Evolutionary conservation across 2,888 invertebrate species (phyloP).

Genomic region (Drosophila subsilvestris): DNA sequence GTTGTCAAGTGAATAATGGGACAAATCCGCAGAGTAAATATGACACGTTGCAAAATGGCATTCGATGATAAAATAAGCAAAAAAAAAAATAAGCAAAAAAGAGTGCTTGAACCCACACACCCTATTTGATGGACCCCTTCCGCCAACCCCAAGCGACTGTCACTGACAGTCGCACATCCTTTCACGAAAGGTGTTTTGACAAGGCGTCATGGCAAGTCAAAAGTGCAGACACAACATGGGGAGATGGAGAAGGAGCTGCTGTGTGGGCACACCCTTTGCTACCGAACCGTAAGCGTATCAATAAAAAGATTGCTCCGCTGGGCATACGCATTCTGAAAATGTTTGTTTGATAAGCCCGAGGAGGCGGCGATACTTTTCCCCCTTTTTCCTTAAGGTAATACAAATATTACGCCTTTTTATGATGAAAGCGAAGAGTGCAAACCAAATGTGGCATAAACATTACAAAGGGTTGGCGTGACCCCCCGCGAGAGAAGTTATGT

Average conservation of each 20-base stretch:
- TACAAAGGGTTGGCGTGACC: constrained; percentile 42
- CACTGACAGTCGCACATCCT: constrained; percentile 57
- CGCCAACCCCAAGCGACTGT: constrained; percentile 12
- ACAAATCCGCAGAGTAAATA: constrained; percentile 77
- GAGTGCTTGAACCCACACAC: constrained; percentile 26
- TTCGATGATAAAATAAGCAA: constrained; percentile 67
- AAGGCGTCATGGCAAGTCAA: constrained; percentile 43
- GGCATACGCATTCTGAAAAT: constrained; percentile 55
- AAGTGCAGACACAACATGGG: constrained; percentile 37
- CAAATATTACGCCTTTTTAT: constrained; percentile 55
- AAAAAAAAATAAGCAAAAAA: background rate
- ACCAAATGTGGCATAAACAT: constrained; percentile 65
- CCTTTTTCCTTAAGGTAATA: constrained; percentile 18
- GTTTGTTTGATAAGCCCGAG: constrained; percentile 45
- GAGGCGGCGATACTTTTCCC: background rate
- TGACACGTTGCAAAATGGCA: constrained; percentile 78
- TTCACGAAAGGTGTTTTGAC: constrained; percentile 70
- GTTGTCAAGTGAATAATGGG: constrained; percentile 77
- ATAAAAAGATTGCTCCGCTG: constrained; percentile 76
- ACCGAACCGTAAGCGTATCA: constrained; percentile 56
- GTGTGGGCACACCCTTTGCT: constrained; percentile 16
- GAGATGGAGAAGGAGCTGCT: constrained; percentile 40
- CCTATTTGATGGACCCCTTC: constrained; percentile 16
- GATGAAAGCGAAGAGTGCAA: constrained; percentile 59
- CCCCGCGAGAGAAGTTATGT: constrained; percentile 51